Evolutionary conservation across 2,888 invertebrate species (phyloP).

Genomic region (Eupithecia vulgata): DNA sequence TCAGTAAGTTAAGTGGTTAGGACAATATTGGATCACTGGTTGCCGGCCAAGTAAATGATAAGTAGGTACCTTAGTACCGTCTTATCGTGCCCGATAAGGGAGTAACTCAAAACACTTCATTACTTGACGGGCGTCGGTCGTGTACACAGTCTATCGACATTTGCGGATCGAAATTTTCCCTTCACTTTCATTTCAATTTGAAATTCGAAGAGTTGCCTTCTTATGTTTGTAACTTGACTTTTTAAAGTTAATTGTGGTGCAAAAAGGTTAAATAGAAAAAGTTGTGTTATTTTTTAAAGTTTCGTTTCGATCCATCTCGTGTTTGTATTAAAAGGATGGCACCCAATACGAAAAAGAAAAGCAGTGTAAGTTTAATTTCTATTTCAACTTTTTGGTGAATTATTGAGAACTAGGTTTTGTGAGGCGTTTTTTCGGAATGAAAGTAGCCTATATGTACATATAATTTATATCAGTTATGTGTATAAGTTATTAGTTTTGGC

Average conservation of each 20-base stretch:
- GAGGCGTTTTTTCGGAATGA: not conserved
- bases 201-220: conserved; percentile 10
- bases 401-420: not conserved
- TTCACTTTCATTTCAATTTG: conserved; percentile 16
- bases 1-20: conserved; percentile 12
- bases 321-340: conserved; percentile 21
- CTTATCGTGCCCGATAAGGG: conserved; percentile 77
- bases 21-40: conserved; percentile 51
- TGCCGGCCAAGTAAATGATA: conserved; percentile 65
- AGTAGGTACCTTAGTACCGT: conserved; percentile 22
- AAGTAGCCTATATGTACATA: not conserved
- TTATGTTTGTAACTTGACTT: conserved; percentile 10
- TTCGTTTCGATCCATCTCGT: not conserved
- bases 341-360: conserved; percentile 31
- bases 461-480: not conserved
- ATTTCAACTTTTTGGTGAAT: not conserved
- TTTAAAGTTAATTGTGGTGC: not conserved
- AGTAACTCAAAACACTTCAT: conserved; percentile 65
- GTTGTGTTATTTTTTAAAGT: not conserved
- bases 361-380: conserved; percentile 28
- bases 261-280: not conserved
- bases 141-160: conserved; percentile 56
- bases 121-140: conserved; percentile 62
- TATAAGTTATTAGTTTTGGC: not conserved
- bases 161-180: conserved; percentile 26